Conservation (phyloP, 2,113 vertebrate genomes). For the Heterochromis multidens region DNA sequence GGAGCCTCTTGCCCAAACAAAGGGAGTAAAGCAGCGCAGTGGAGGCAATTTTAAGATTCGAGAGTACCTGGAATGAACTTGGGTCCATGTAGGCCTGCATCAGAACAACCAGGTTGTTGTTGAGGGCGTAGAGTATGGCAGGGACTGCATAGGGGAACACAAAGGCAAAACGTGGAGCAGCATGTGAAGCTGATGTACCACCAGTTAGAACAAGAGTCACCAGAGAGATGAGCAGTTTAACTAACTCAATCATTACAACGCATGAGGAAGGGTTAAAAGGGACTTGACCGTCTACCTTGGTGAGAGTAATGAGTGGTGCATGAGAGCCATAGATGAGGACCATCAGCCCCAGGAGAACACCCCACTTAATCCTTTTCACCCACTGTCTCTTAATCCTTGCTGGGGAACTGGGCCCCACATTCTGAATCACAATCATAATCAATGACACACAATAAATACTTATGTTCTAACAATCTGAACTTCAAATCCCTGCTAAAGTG, state of each 20-base stretch:
- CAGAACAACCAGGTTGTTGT: slow-evolving; percentile 93
- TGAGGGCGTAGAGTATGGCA: slow-evolving; percentile 87
- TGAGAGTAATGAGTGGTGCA: slow-evolving; percentile 84
- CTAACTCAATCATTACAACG: slow-evolving; percentile 85
- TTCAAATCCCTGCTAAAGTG: background rate
- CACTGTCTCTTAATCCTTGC: slow-evolving; percentile 22
- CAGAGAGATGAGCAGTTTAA: slow-evolving; percentile 81
- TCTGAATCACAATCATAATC: slow-evolving; percentile 71
- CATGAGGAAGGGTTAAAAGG: slow-evolving; percentile 86
- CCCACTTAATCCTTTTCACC: slow-evolving; percentile 73
- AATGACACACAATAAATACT: background rate
- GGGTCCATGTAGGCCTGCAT: slow-evolving; percentile 96
- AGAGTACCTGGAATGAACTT: slow-evolving; percentile 90
- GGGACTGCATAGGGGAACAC: slow-evolving; percentile 83
- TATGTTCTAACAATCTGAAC: background rate
- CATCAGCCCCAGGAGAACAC: slow-evolving; percentile 78
- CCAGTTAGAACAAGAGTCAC: slow-evolving; percentile 62
- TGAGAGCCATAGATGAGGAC: slow-evolving; percentile 89
- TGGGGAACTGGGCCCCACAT: slow-evolving; percentile 39
- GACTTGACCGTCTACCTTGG: slow-evolving; percentile 80
- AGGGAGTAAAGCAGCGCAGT: slow-evolving; percentile 86
- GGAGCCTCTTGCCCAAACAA: slow-evolving; percentile 79
- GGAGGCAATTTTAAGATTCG: slow-evolving; percentile 90
- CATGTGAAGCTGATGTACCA: background rate
- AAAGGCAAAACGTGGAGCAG: slow-evolving; percentile 32